Conservation (phyloP, 2,113 vertebrate genomes). For the Centrocercus urophasianus region DNA sequence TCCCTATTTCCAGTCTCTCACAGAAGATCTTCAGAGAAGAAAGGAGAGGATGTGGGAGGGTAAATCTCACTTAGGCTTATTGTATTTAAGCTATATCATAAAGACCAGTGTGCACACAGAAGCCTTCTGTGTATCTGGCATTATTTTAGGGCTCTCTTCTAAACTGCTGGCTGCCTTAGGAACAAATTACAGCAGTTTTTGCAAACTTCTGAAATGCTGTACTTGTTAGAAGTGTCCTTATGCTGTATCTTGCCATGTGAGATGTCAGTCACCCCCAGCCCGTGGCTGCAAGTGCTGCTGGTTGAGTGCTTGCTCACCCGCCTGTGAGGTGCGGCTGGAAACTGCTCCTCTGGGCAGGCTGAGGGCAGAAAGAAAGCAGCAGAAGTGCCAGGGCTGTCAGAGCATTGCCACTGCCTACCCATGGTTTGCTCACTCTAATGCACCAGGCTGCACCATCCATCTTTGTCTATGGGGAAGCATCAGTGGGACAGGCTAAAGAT, state of each 20-base stretch:
- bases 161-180: neutral
- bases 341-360: neutral
- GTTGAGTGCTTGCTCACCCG: rapidly evolving
- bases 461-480: neutral
- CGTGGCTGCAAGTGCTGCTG: neutral
- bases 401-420: neutral
- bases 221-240: neutral
- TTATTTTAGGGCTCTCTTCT: neutral
- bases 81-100: neutral
- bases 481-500: neutral
- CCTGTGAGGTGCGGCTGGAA: neutral
- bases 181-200: neutral
- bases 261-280: neutral
- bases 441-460: neutral
- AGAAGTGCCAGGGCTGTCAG: neutral
- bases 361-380: neutral
- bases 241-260: rapidly evolving
- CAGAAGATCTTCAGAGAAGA: neutral
- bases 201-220: neutral
- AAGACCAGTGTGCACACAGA: neutral
- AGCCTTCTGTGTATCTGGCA: neutral
- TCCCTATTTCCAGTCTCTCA: neutral
- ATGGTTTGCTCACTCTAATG: neutral
- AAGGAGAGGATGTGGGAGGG: neutral
- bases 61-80: neutral